A percentile compares a stretch with the other conserved stretches of the same genome.
These are phyloP conservation scores for Nephrocerus scutellatus DNA, from an alignment of 2,888 invertebrate genomes.

Conservation along the genomic window DNA sequence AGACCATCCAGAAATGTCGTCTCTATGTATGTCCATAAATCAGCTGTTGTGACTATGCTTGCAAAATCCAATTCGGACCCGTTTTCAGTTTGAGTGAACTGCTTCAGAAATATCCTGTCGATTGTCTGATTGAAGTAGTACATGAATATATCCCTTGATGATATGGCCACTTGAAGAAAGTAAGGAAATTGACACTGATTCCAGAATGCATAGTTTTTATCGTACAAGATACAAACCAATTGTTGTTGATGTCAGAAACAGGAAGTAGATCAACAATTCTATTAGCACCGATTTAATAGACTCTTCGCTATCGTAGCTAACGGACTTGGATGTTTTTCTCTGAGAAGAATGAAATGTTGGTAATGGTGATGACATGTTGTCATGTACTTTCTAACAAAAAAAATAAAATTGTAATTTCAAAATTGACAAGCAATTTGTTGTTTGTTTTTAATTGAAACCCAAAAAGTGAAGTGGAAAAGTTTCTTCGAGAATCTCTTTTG, in stretches of 20 bases:
- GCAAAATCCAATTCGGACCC: slow-evolving; percentile 17
- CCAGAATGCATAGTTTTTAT: too few species aligned
- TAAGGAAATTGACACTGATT: not conserved
- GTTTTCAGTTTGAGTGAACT: slow-evolving; percentile 13
- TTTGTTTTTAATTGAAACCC: too few species aligned
- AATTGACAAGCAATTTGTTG: too few species aligned
- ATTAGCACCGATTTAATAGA: slow-evolving; percentile 14
- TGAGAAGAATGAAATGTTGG: too few species aligned
- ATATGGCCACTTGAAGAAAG: slow-evolving; percentile 21
- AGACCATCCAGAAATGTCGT: slow-evolving; percentile 21
- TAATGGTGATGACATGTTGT: too few species aligned
- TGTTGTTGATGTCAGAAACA: slow-evolving; percentile 23
- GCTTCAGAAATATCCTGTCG: slow-evolving; percentile 20
- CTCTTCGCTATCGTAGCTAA: slow-evolving; percentile 14
- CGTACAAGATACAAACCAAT: slow-evolving; percentile 20
- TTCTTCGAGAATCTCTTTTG: too few species aligned
- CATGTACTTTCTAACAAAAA: not conserved
- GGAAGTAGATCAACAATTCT: slow-evolving; percentile 22
- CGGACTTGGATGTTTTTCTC: not conserved
- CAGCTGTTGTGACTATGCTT: slow-evolving; percentile 22
- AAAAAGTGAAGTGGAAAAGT: too few species aligned
- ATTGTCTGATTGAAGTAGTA: slow-evolving; percentile 27
- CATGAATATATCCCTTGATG: slow-evolving; percentile 25
- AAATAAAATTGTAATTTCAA: too few species aligned
- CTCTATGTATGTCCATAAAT: slow-evolving; percentile 24